phyloP scores from a whole-genome alignment of 2,797 vertebrate species.

The Leptatherina wallacei region DNA sequence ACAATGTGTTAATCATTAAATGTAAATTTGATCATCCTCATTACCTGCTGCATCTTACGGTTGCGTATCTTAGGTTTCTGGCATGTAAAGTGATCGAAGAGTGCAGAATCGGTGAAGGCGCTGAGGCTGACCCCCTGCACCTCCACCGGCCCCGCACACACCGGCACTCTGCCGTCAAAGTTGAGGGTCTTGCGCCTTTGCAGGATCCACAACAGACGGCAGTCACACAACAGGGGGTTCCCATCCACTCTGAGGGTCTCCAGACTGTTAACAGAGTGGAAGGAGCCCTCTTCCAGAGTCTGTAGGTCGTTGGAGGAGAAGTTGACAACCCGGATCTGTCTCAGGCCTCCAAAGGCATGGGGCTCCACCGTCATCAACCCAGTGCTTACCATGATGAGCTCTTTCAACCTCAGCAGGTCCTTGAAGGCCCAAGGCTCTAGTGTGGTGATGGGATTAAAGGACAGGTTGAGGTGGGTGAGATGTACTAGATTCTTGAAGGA shows the following conservation, averaged over 20 bases:
- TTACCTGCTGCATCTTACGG: constrained; percentile 91
- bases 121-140: constrained; percentile 91
- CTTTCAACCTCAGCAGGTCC: constrained; percentile 92
- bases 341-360: constrained; percentile 90
- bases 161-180: constrained; percentile 93
- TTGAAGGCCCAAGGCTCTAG: constrained; percentile 92
- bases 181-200: constrained; percentile 95
- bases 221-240: constrained; percentile 97
- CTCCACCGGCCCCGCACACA: constrained; percentile 91
- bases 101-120: constrained; percentile 90
- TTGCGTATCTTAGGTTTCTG: constrained; percentile 96
- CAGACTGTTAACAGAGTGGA: constrained; percentile 96
- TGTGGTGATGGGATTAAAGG: constrained; percentile 92
- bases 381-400: constrained; percentile 93
- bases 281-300: constrained; percentile 93
- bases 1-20: constrained; percentile 35
- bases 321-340: constrained; percentile 95
- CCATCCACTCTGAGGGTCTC: constrained; percentile 95
- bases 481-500: constrained; percentile 92
- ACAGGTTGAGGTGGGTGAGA: constrained; percentile 93
- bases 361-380: constrained; percentile 89
- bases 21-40: constrained; percentile 1
- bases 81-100: constrained; percentile 97
- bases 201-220: constrained; percentile 97
- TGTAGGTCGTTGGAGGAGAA: constrained; percentile 93